These are phyloP conservation scores for Agelaius phoeniceus DNA, from an alignment of 2,113 vertebrate species.

Conservation along the genomic window DNA sequence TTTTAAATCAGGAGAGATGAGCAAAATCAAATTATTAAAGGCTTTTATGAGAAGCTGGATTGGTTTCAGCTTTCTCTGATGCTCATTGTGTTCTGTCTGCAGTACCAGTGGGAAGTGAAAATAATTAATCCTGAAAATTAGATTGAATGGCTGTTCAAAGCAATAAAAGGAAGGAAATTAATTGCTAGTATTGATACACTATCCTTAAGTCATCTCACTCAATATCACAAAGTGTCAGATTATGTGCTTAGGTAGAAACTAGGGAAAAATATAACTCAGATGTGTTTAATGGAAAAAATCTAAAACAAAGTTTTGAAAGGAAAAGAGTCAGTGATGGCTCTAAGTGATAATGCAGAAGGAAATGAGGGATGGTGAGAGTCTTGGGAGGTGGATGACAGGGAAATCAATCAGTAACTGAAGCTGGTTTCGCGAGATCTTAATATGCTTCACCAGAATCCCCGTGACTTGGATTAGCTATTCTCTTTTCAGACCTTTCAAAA, in stretches of 20 bases:
- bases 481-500: neutral
- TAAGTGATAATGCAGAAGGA: neutral
- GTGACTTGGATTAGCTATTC: neutral
- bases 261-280: neutral
- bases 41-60: neutral
- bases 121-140: conserved; percentile 21
- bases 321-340: neutral
- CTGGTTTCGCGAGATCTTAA: neutral
- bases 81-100: neutral
- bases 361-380: neutral
- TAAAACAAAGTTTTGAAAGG: neutral
- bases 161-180: conserved; percentile 26
- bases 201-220: neutral
- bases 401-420: neutral
- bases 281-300: neutral
- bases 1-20: neutral
- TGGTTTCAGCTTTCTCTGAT: neutral
- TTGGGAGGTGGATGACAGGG: neutral
- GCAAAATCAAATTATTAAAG: conserved; percentile 2
- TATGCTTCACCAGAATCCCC: neutral
- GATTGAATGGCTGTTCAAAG: conserved; percentile 14
- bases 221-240: neutral
- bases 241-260: neutral
- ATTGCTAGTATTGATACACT: neutral
- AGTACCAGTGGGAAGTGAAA: conserved; percentile 23